Percentiles rank a stretch among this genome's conserved stretches.
These are phyloP conservation scores for Metopolophium dirhodum DNA, from an alignment of 1,140 invertebrate species.

Conservation along the genomic window DNA sequence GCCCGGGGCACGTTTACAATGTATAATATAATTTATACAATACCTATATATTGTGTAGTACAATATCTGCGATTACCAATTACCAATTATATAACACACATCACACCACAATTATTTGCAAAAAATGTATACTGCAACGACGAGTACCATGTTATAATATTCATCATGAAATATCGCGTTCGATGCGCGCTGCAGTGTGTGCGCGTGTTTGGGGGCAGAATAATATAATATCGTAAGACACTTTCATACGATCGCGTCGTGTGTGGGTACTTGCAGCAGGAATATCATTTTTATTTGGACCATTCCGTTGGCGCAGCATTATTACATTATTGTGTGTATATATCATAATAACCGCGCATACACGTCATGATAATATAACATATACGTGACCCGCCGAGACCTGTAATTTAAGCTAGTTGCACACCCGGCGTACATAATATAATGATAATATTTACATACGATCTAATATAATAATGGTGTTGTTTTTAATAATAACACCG, in stretches of 20 bases:
- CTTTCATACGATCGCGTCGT: not conserved
- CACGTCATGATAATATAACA: not conserved
- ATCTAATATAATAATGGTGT: not conserved
- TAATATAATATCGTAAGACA: not conserved
- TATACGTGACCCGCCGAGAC: not conserved
- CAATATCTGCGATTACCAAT: not conserved
- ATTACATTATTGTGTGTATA: not conserved
- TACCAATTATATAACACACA: not conserved
- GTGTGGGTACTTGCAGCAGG: too few relatives aligned
- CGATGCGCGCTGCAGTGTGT: not conserved
- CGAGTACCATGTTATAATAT: not conserved
- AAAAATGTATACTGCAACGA: not conserved
- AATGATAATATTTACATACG: constrained; percentile 1
- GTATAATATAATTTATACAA: not conserved
- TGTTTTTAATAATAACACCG: not conserved
- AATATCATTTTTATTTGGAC: not conserved
- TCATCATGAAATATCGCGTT: not conserved
- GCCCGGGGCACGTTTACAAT: not conserved
- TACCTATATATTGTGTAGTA: not conserved
- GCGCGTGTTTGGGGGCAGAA: too few relatives aligned
- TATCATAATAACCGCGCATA: not conserved
- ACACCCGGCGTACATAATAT: not conserved
- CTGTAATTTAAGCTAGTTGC: not conserved
- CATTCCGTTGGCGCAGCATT: not conserved
- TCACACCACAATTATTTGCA: not conserved